Conservation (phyloP, 92 coral and sea anemone species). For the Diadumene lineata region DNA sequence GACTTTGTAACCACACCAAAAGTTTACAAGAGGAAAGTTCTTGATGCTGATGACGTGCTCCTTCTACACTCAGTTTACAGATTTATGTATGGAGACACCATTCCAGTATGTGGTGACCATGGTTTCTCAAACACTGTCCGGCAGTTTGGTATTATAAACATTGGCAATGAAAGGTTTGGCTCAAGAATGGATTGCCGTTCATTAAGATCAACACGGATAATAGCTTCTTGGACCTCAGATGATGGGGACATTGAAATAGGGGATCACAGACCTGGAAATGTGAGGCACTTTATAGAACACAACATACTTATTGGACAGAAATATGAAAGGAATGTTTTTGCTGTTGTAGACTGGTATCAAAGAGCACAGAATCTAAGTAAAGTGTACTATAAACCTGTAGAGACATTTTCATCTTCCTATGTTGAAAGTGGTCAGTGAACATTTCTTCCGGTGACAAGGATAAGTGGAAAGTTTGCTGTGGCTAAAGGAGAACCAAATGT, state of each 20-base stretch:
- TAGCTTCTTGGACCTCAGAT: constrained; percentile 41
- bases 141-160: neutral
- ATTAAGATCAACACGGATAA: constrained; percentile 32
- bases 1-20: constrained; percentile 1
- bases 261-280: constrained; percentile 7
- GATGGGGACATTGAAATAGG: constrained; percentile 25
- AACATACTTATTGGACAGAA: neutral
- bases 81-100: neutral
- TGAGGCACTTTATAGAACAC: constrained; percentile 4
- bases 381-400: neutral
- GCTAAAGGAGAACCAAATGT: neutral
- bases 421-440: constrained; percentile 11
- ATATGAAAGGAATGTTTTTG: constrained; percentile 11
- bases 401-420: neutral
- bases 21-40: constrained; percentile 5
- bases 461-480: constrained; percentile 13
- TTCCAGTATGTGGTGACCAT: neutral
- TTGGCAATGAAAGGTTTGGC: constrained; percentile 35
- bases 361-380: neutral
- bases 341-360: constrained; percentile 35
- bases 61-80: neutral
- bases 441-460: constrained; percentile 29
- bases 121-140: neutral
- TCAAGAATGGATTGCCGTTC: constrained; percentile 40
- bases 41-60: constrained; percentile 19